A percentile compares a stretch with the other conserved stretches of the same genome.
Conservation (phyloP, 2,888 invertebrate species). For the Campoplex capitator region DNA sequence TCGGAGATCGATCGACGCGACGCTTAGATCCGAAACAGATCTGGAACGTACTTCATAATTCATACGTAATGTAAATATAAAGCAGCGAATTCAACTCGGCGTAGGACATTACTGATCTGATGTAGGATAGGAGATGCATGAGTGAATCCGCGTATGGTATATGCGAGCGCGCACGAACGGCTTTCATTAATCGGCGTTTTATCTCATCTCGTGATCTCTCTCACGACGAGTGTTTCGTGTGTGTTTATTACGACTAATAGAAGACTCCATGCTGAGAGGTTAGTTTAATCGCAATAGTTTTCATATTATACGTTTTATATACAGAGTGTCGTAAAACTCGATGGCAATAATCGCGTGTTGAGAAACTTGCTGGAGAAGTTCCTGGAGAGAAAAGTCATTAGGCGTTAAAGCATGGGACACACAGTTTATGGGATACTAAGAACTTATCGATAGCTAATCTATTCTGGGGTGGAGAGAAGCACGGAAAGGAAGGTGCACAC, state of each 20-base stretch:
- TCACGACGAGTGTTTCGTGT: conserved; percentile 32
- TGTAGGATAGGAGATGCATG: conserved; percentile 20
- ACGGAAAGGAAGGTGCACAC: neutral
- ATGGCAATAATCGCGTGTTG: neutral
- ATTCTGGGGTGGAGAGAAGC: neutral
- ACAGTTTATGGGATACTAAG: neutral
- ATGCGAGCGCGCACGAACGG: conserved; percentile 52
- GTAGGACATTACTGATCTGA: conserved; percentile 39
- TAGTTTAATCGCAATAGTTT: conserved; percentile 37
- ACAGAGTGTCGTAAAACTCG: neutral
- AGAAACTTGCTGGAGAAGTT: neutral
- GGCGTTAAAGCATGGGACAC: neutral
- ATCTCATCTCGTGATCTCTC: conserved; percentile 42
- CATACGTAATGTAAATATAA: conserved; percentile 38
- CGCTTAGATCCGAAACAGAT: conserved; percentile 14
- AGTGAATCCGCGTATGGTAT: neutral
- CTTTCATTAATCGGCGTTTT: conserved; percentile 51
- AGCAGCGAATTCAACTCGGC: conserved; percentile 17
- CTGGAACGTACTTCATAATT: conserved; percentile 3
- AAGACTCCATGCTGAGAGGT: conserved; percentile 39
- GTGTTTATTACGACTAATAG: conserved; percentile 49
- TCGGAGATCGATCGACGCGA: neutral
- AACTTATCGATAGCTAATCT: neutral
- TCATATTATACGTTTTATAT: neutral
- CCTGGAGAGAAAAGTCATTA: neutral